Conservation (phyloP, 1,140 invertebrate species). For the Drosophila eugracilis region DNA sequence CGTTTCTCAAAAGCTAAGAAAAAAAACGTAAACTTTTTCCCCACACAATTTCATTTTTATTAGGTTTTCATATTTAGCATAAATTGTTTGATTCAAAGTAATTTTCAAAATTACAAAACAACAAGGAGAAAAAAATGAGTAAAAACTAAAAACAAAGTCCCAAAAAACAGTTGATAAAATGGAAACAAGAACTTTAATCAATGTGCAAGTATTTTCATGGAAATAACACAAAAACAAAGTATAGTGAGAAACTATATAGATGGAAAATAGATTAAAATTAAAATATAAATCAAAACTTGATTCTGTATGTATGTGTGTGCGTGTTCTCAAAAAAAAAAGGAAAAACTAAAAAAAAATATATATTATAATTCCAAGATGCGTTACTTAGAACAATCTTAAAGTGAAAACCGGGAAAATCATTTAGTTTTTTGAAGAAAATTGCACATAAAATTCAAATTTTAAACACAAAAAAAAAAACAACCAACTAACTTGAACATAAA, state of each 20-base stretch:
- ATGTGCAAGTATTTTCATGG: slow-evolving; percentile 82
- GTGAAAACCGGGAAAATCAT: not conserved
- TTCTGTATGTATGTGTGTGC: slow-evolving; percentile 41
- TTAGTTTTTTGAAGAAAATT: slow-evolving; percentile 13
- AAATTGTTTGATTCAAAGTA: slow-evolving; percentile 27
- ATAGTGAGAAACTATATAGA: slow-evolving; percentile 35
- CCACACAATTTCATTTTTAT: slow-evolving; percentile 33
- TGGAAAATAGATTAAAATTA: slow-evolving; percentile 23
- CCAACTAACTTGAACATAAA: slow-evolving; percentile 16
- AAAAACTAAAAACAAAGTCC: slow-evolving; percentile 32
- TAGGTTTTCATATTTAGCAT: slow-evolving; percentile 59
- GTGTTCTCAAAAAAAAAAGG: slow-evolving; percentile 23
- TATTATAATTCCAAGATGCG: slow-evolving; percentile 2
- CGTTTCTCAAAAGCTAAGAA: slow-evolving; percentile 15
- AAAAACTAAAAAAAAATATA: slow-evolving; percentile 4
- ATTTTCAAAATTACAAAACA: slow-evolving; percentile 70
- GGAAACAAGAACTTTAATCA: slow-evolving; percentile 36
- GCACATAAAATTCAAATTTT: slow-evolving; percentile 47
- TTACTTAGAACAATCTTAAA: slow-evolving; percentile 26
- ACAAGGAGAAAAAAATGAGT: slow-evolving; percentile 40
- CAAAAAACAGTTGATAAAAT: slow-evolving; percentile 37
- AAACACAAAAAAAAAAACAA: slow-evolving; percentile 33
- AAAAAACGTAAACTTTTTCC: not conserved
- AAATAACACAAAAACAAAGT: slow-evolving; percentile 73
- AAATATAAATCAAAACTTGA: slow-evolving; percentile 29